phyloP scores from a whole-genome alignment of 2,113 vertebrate species.

The Rhombomys opimus region DNA sequence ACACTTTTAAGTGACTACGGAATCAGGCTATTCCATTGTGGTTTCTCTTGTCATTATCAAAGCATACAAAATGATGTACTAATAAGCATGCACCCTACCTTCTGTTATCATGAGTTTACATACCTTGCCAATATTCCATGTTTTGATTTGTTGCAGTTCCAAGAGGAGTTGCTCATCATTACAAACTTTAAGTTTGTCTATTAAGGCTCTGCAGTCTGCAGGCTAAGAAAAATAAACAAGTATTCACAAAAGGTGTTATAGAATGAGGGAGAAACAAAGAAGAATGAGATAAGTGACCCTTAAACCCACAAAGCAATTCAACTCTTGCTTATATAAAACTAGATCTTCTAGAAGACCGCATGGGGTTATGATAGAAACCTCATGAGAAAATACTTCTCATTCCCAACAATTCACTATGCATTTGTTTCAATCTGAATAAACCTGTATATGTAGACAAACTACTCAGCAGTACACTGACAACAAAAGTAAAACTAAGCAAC shows the following conservation, averaged over 20 bases:
- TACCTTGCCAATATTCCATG: constrained; percentile 98
- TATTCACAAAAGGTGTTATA: constrained; percentile 45
- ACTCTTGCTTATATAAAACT: constrained; percentile 52
- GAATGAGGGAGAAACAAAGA: constrained; percentile 7
- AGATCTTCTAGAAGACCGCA: neutral
- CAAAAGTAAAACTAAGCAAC: constrained; percentile 4
- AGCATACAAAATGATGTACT: constrained; percentile 22
- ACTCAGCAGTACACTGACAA: neutral
- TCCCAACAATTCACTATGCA: constrained; percentile 7
- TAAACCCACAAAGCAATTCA: constrained; percentile 14
- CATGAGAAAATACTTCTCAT: constrained; percentile 24
- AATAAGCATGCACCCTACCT: neutral
- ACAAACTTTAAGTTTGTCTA: constrained; percentile 96
- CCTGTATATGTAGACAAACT: neutral
- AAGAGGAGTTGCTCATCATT: constrained; percentile 94
- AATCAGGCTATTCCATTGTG: neutral
- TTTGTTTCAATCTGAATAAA: constrained; percentile 34
- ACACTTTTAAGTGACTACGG: neutral
- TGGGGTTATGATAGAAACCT: constrained; percentile 55
- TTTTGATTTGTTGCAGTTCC: constrained; percentile 97
- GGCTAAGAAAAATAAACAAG: constrained; percentile 86
- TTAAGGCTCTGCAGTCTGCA: constrained; percentile 96
- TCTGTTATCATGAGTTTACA: constrained; percentile 42
- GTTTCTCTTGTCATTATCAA: constrained; percentile 42
- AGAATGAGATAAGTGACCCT: constrained; percentile 4